Evolutionary conservation across 2,888 invertebrate genomes (phyloP).

Genomic region (Melanostoma mellinum): DNA sequence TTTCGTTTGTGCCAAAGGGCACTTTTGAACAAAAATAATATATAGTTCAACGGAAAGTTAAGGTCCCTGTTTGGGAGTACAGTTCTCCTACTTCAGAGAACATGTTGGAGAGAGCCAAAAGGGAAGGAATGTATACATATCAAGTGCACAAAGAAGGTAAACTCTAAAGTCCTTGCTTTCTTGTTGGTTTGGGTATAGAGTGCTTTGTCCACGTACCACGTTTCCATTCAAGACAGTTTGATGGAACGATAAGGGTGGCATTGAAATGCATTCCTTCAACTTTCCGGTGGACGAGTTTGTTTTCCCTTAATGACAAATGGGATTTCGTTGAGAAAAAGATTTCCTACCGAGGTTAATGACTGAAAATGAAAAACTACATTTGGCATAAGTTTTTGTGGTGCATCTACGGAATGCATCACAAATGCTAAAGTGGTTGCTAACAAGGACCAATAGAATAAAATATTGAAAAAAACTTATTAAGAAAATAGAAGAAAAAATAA

Average conservation of each 20-base stretch:
- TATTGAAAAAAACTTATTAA: too few species aligned
- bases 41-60: conserved; percentile 52
- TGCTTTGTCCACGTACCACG: conserved; percentile 27
- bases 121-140: conserved; percentile 25
- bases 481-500: too few species aligned
- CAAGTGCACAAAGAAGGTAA: conserved; percentile 6
- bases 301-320: not conserved
- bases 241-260: conserved; percentile 31
- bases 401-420: too few species aligned
- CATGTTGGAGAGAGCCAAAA: conserved; percentile 17
- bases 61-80: conserved; percentile 32
- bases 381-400: too few species aligned
- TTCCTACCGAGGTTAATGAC: too few species aligned
- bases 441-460: too few species aligned
- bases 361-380: too few species aligned
- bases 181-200: not conserved
- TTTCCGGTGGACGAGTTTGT: not conserved
- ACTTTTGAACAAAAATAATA: conserved; percentile 18
- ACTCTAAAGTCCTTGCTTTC: conserved; percentile 14
- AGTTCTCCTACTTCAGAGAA: conserved; percentile 12
- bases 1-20: conserved; percentile 34
- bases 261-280: conserved; percentile 26
- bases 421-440: too few species aligned
- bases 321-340: not conserved
- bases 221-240: conserved; percentile 37